Evolutionary conservation across 2,113 vertebrate genomes (phyloP), one percentile per base, ranked within the genome.

Genomic region (Speoplatyrhinus poulsoni): DNA sequence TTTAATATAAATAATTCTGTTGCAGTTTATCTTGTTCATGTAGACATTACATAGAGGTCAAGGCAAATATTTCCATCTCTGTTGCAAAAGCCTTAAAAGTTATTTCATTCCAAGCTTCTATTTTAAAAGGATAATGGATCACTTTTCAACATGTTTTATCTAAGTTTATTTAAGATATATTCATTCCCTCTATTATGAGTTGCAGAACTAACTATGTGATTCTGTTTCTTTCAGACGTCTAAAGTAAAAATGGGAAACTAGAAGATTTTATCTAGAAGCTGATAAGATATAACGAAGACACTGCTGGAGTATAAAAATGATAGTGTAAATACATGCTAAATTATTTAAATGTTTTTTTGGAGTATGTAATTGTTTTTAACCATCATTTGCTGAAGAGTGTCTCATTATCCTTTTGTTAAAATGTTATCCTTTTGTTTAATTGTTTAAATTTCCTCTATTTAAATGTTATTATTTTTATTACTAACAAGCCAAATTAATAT

Each of bases 201-300:
- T 10, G 9, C 5, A 68, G 13, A 59, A 52, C 58, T 41, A 16
- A 62, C 46, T 15, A 2, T 15, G 11, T 50, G 7, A 0, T 65
- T 3, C 26, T 6, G 41, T 66, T 77, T 55, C 67, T 68, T 60
- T 62, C 88, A 99, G 97, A 98, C 96, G 36, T 98, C 97, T n/a
- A 97, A 93, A 94, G 95, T 99, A 95, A 99, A 99, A 93, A 99
- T 99, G 98, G 98, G 97, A 46, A 93, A 98, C 86, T 98, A 96
- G 81, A 90, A 41, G 55, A 79, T 71, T 19, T 55, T 12, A 12
- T 63, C 66, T 56, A 17, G 49, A 56, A 12, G 17, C 72, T n/a
- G 59, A 79, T 62, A 81, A 75, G 77, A 83, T 62, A 49, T 50
- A 62, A 3, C 63, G 70, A 76, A 68, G 65, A 79, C 79, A 71